phyloP scores from a whole-genome alignment of 2,888 invertebrate genomes.

The Coremacera marginata region DNA sequence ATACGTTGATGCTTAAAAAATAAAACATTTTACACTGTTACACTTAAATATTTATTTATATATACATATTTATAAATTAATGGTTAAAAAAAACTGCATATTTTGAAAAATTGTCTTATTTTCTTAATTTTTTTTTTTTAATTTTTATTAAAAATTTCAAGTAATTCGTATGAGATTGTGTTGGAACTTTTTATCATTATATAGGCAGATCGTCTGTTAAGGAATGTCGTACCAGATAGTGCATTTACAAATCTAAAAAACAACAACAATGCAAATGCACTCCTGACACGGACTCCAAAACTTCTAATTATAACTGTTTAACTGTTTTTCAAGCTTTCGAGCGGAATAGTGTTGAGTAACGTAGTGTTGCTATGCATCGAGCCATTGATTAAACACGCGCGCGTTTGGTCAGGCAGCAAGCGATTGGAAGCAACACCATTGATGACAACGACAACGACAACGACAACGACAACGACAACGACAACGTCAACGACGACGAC shows the following conservation, averaged over 20 bases:
- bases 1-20: background rate
- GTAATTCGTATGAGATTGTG: constrained; percentile 40
- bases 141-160: constrained; percentile 14
- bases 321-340: constrained; percentile 25
- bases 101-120: constrained; percentile 48
- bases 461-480: background rate
- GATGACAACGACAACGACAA: background rate
- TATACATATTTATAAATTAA: background rate
- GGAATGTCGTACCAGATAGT: constrained; percentile 99
- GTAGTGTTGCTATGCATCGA: background rate
- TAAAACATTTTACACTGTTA: constrained; percentile 16
- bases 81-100: constrained; percentile 61
- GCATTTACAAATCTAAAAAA: constrained; percentile 91
- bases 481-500: background rate
- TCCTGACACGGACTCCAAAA: constrained; percentile 96
- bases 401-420: background rate
- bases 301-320: constrained; percentile 58
- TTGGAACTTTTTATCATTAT: constrained; percentile 30
- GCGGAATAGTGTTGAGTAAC: constrained; percentile 31
- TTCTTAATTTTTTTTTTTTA: constrained; percentile 21
- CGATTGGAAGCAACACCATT: background rate
- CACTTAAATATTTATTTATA: background rate
- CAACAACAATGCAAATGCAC: constrained; percentile 91
- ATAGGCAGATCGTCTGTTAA: constrained; percentile 71
- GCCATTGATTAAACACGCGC: background rate